Evolutionary conservation across 2,888 invertebrate species (phyloP), one percentile per base, ranked within the genome.

Genomic region (Synanthedon myopaeformis): DNA sequence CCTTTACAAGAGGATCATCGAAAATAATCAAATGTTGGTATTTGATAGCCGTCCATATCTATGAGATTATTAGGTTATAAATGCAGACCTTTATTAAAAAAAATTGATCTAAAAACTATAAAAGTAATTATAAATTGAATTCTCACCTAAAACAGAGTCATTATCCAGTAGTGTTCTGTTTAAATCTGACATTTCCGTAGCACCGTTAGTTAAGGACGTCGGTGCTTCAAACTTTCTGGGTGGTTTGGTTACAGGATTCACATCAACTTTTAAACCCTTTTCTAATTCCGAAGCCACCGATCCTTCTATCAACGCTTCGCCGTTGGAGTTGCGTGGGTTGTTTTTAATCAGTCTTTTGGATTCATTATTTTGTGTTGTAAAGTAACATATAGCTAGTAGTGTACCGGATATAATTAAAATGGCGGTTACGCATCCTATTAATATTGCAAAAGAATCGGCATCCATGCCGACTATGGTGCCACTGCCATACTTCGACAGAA

Each of bases 201-300:
- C 92, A 53, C 83, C 92, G 57, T 89, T 90, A 13, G 89, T 89
- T 12, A 91, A 86, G 35, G 92, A 90, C 48, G 89, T 87, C 23
- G 92, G 91, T 41, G 91, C 89, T 60, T 94, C 94, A 59, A 92
- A 92, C 57, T 83, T 90, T 52, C 94, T 87, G 2, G 94, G 94
- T 0, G 95, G 94, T 70, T 95, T 95, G 57, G 92, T 91, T 17
- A 95, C 91, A 0, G 95, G 95, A 82, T 95, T 95, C 51, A 94
- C 93, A 58, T 94, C 93, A 8, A 92, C 91, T 62, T 95, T 92
- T 50, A 94, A 84, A 19, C 92, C 92, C 72, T 95, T 95, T 70
- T 95, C 94, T 73, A 93, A 91, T 71, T 95, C 95, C 58, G 92
- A 91, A 2, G 91, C 89, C 3, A 92, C 91, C 0, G 93, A 92